These are phyloP conservation scores for Ellobium chinense DNA, from an alignment of 2,888 invertebrate species.

Conservation along the genomic window DNA sequence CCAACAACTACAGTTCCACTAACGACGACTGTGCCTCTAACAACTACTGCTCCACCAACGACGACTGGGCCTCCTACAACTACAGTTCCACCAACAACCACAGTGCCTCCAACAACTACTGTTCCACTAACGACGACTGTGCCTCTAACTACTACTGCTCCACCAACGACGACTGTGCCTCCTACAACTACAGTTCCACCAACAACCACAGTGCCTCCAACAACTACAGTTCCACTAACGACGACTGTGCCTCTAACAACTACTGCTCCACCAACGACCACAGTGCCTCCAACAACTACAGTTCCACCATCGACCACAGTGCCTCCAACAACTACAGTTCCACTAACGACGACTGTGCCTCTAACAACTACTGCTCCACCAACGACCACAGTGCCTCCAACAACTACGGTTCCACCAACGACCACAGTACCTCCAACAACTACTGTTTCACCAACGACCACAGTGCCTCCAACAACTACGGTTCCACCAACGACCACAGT, in stretches of 20 bases:
- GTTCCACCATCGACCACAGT: neutral
- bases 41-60: conserved; percentile 1
- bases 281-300: neutral
- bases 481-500: conserved; percentile 29
- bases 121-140: too few species aligned
- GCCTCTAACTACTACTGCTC: neutral
- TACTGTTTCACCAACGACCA: conserved; percentile 7
- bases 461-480: conserved; percentile 30
- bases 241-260: neutral
- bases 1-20: neutral
- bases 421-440: neutral
- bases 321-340: neutral
- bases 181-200: neutral
- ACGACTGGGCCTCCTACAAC: too few species aligned
- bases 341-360: neutral
- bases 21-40: neutral
- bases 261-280: neutral
- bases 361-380: neutral
- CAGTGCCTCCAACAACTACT: neutral
- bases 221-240: neutral
- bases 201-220: too few species aligned
- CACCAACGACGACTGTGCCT: neutral
- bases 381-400: neutral
- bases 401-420: neutral
- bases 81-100: neutral